These are phyloP conservation scores for Coboldia fuscipes DNA, from an alignment of 1,140 invertebrate genomes.

Conservation along the genomic window DNA sequence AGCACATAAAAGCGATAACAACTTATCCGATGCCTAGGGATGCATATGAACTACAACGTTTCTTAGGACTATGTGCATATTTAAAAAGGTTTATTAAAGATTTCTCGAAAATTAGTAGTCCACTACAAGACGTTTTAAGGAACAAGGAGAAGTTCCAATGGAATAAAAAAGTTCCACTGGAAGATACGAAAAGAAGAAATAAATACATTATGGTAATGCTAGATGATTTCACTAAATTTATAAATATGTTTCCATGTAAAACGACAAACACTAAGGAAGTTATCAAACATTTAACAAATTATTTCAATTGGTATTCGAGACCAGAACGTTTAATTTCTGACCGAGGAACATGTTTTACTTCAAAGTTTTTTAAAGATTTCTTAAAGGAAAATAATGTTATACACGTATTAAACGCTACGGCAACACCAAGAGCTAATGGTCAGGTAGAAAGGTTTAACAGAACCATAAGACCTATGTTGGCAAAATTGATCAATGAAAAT, in stretches of 20 bases:
- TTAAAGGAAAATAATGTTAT: conserved; percentile 9
- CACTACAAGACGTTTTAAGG: not conserved
- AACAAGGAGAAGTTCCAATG: no score
- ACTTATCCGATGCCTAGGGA: not conserved
- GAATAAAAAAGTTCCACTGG: no score
- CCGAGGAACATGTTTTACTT: conserved; percentile 12
- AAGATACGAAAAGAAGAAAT: no score
- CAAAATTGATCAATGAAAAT: no score
- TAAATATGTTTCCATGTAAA: no score
- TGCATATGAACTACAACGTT: not conserved
- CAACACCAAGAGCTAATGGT: conserved; percentile 11
- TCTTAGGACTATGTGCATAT: conserved; percentile 1
- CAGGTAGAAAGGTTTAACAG: conserved; percentile 8
- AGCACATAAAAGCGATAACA: not conserved
- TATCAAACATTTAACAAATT: no score
- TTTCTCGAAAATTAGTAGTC: not conserved
- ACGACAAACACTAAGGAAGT: no score
- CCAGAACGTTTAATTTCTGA: conserved; percentile 14
- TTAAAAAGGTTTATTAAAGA: not conserved
- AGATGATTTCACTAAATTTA: no score
- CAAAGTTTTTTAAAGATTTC: conserved; percentile 9
- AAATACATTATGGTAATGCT: no score
- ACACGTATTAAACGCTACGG: conserved; percentile 12
- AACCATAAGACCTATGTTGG: no score
- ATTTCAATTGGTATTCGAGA: no score